These are phyloP conservation scores for Caenorhabditis inopinata DNA, from an alignment of 1,140 invertebrate species.

Conservation along the genomic window DNA sequence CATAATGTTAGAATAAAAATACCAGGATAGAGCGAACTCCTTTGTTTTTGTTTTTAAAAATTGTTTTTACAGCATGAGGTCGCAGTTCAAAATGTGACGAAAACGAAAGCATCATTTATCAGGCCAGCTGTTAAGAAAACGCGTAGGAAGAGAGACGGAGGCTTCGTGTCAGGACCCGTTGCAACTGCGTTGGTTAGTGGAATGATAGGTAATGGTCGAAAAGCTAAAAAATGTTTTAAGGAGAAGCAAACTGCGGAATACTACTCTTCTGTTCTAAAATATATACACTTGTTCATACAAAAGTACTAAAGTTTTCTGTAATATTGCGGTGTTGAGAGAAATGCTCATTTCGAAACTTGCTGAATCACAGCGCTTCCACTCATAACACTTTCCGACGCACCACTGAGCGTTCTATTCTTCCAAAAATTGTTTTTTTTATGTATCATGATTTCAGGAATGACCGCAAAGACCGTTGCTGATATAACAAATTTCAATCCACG, in stretches of 20 bases:
- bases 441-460: constrained; percentile 53
- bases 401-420: neutral
- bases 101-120: constrained; percentile 35
- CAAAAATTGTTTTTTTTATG: neutral
- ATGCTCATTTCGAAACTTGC: too few species aligned
- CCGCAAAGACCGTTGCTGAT: constrained; percentile 54
- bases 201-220: constrained; percentile 53
- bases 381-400: too few species aligned
- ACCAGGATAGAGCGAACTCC: too few species aligned
- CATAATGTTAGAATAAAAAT: neutral
- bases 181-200: constrained; percentile 56
- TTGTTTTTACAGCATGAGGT: too few species aligned
- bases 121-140: constrained; percentile 24
- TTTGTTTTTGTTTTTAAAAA: neutral
- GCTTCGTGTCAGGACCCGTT: constrained; percentile 53
- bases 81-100: neutral
- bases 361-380: too few species aligned
- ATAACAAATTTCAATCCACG: constrained; percentile 52
- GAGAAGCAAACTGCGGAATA: neutral
- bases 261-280: too few species aligned
- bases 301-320: too few species aligned
- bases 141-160: constrained; percentile 47
- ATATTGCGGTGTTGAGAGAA: too few species aligned
- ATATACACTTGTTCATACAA: too few species aligned
- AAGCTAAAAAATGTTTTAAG: neutral